These are phyloP conservation scores for Holacanthella duospinosa DNA, from an alignment of 2,888 invertebrate genomes.

Conservation along the genomic window DNA sequence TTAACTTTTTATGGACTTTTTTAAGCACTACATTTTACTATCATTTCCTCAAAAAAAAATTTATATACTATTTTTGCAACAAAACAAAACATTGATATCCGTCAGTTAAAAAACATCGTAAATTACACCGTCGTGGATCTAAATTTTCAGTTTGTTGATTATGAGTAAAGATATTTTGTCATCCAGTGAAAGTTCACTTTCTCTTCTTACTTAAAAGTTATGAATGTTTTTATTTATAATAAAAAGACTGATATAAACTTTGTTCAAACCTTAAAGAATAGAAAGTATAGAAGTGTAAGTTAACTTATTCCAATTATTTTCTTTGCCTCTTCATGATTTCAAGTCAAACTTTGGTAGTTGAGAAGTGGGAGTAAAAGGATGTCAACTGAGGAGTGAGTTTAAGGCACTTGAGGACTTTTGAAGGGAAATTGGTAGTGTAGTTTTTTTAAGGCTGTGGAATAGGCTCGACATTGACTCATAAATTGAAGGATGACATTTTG, in stretches of 20 bases:
- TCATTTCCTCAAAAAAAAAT: not conserved
- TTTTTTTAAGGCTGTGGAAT: not conserved
- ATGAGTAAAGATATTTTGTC: not conserved
- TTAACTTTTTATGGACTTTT: not conserved
- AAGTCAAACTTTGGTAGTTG: no score
- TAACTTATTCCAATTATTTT: no score
- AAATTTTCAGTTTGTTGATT: not conserved
- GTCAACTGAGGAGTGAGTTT: no score
- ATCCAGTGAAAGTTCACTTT: not conserved
- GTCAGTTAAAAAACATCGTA: not conserved
- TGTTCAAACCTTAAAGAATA: no score
- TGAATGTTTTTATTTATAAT: no score
- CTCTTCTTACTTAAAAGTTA: not conserved
- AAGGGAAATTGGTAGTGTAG: not conserved
- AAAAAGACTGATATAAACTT: no score
- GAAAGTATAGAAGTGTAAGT: no score
- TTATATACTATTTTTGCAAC: not conserved
- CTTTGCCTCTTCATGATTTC: no score
- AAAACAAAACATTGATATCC: not conserved
- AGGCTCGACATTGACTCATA: constrained; percentile 5
- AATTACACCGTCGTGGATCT: not conserved
- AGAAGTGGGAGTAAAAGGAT: no score
- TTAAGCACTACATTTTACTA: no score
- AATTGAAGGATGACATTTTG: constrained; percentile 15
- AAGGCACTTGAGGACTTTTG: not conserved